phyloP scores from a whole-genome alignment of 2,888 invertebrate genomes.

The Polydrusus cervinus region DNA sequence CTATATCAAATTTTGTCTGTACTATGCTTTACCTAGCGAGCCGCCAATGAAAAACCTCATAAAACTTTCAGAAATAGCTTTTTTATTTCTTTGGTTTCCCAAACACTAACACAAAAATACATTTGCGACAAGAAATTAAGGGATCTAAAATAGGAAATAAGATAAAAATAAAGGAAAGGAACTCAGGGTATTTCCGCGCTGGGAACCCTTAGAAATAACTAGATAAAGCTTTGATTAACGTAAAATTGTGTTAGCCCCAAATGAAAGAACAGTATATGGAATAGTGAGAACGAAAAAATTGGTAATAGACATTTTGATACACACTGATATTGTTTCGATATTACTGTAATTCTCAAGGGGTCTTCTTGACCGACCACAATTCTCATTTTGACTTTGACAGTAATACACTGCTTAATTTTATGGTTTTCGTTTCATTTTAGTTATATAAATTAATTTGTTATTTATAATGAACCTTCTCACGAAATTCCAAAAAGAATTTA shows the following conservation, averaged over 20 bases:
- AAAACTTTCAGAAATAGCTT: constrained; percentile 11
- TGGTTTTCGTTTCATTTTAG: too few relatives aligned
- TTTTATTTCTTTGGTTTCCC: constrained; percentile 6
- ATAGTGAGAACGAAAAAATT: constrained; percentile 10
- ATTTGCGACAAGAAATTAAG: constrained; percentile 21
- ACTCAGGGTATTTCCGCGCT: constrained; percentile 27
- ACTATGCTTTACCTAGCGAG: neutral
- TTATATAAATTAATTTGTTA: too few relatives aligned
- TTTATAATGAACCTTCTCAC: too few relatives aligned
- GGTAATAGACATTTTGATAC: constrained; percentile 14
- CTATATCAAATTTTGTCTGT: too few relatives aligned
- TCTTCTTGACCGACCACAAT: neutral
- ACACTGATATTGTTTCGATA: neutral
- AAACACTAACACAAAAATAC: constrained; percentile 21
- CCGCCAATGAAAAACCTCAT: neutral
- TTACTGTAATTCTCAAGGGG: neutral
- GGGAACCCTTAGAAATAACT: constrained; percentile 27
- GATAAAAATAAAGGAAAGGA: constrained; percentile 32
- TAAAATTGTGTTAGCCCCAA: constrained; percentile 16
- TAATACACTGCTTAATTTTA: too few relatives aligned
- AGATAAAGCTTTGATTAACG: constrained; percentile 23
- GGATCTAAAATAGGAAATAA: constrained; percentile 31
- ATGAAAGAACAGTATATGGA: neutral
- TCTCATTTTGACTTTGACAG: neutral
- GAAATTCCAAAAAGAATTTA: too few relatives aligned